Base-by-base conservation (phyloP, 2,113 vertebrate species). In the Melospiza georgiana region DNA sequence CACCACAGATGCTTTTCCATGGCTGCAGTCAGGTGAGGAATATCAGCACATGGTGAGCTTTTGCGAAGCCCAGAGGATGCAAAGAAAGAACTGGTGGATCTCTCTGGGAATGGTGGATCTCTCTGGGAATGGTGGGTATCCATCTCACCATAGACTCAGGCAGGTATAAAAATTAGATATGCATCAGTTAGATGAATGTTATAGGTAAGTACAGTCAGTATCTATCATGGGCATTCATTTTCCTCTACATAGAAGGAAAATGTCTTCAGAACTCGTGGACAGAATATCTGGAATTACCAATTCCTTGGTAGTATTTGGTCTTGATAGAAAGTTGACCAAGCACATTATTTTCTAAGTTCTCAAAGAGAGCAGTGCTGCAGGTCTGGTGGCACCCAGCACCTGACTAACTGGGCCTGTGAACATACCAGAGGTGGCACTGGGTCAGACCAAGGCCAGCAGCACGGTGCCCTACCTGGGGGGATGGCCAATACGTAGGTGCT, bases 401-500 rank as follows among this genome's bases (percentile, higher is more conserved):
- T 58, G 84, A 23, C 13, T 3, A 2, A 2, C 46, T 54, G 19
- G 5, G 18, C 24, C 73, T 93, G 65, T 77, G 90, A 57, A n/a
- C 1, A 1, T 5, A 19, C 3, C n/a, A 63, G 21, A n/a, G 61
- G 10, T 7, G 8, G 28, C 15, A 8, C 10, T 54, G 43, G 51
- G 17, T 74, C 59, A 71, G 25, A 41, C 9, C 4, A 66, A 71
- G 43, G 17, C 28, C 48, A 58, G 15, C 63, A 89, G 28, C 51
- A 46, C 3, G 0, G 12, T 46, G 43, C 35, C 46, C 21, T 59
- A 1, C 43, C 43, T 13, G 7, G 33, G 28, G 68, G 44, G 31
- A 25, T 48, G 30, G 24, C 35, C 48, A 22, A 19, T 21, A 39
- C 0, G 0, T 22, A 75, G 10, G 13, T 69, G 12, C 20, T 58